Evolutionary conservation across 2,888 invertebrate genomes (phyloP).

Genomic region (Temnothorax unifasciatus): DNA sequence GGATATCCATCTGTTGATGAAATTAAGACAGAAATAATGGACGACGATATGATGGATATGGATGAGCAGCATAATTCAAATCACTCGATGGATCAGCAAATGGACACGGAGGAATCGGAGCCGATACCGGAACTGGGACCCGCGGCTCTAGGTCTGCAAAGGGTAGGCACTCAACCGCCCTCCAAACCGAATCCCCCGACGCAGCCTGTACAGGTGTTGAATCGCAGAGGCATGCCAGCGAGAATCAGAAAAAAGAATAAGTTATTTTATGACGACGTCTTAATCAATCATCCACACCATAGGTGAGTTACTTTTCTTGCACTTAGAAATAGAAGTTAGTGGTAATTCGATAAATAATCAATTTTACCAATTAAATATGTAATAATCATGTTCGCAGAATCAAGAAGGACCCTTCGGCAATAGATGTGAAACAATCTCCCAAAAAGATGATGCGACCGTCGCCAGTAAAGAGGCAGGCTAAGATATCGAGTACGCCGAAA

Average conservation of each 20-base stretch:
- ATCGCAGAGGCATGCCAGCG: conserved; percentile 96
- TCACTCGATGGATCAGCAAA: conserved; percentile 81
- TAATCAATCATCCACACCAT: conserved; percentile 93
- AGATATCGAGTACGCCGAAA: conserved; percentile 76
- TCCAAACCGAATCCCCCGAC: conserved; percentile 90
- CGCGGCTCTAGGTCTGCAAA: conserved; percentile 93
- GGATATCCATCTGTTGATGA: conserved; percentile 83
- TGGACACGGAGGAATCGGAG: conserved; percentile 90
- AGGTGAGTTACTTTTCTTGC: conserved; percentile 83
- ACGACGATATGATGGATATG: conserved; percentile 88
- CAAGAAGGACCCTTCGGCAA: conserved; percentile 83
- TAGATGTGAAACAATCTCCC: conserved; percentile 88
- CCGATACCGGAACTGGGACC: conserved; percentile 91
- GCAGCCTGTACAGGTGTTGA: conserved; percentile 93
- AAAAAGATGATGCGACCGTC: conserved; percentile 89
- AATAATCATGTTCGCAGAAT: conserved; percentile 75
- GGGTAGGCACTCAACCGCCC: conserved; percentile 92
- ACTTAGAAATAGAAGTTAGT: not conserved
- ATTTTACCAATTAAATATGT: not conserved
- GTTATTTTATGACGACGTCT: conserved; percentile 95
- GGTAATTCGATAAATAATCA: not conserved
- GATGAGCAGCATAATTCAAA: conserved; percentile 86
- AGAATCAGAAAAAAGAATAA: conserved; percentile 96
- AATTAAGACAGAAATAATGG: conserved; percentile 79
- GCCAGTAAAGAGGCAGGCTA: conserved; percentile 86